These are phyloP conservation scores for Zaprionus tsacasi DNA, from an alignment of 1,140 invertebrate genomes.

Conservation along the genomic window DNA sequence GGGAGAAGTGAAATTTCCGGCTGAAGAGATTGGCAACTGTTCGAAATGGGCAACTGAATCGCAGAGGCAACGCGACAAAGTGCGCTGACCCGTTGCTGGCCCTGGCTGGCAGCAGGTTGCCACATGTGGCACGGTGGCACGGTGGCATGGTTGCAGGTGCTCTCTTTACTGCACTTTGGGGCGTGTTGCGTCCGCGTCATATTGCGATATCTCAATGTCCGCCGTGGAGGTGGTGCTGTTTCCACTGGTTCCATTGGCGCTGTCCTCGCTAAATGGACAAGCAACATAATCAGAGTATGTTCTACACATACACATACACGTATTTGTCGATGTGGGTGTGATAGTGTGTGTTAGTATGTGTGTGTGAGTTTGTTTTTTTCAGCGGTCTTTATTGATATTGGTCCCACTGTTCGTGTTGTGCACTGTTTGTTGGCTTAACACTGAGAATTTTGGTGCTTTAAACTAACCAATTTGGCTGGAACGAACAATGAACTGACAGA, in stretches of 20 bases:
- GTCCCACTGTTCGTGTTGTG: slow-evolving; percentile 25
- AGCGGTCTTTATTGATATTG: slow-evolving; percentile 12
- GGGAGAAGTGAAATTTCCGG: slow-evolving; percentile 3
- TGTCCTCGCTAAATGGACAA: slow-evolving; percentile 69
- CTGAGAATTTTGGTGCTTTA: slow-evolving; percentile 56
- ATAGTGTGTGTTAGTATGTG: slow-evolving; percentile 14
- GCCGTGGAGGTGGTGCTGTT: slow-evolving; percentile 46
- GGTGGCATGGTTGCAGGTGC: slow-evolving; percentile 7
- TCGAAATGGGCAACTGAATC: slow-evolving; percentile 1
- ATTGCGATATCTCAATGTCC: slow-evolving; percentile 75
- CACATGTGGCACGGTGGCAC: background rate
- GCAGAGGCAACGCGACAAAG: slow-evolving; percentile 2
- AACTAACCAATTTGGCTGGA: slow-evolving; percentile 66
- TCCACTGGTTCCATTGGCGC: slow-evolving; percentile 40
- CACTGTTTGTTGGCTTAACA: slow-evolving; percentile 35
- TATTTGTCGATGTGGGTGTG: slow-evolving; percentile 18
- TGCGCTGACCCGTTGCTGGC: background rate
- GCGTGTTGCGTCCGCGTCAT: slow-evolving; percentile 39
- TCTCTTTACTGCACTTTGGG: slow-evolving; percentile 59
- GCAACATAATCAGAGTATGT: slow-evolving; percentile 60
- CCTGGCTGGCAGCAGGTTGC: background rate
- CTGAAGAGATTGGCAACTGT: slow-evolving; percentile 23
- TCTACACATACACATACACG: slow-evolving; percentile 9
- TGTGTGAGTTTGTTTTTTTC: slow-evolving; percentile 7
- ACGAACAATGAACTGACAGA: slow-evolving; percentile 60